Percentiles rank a stretch among this genome's conserved stretches.
Conservation (phyloP, 2,888 invertebrate species). For the Sepiola atlantica region DNA sequence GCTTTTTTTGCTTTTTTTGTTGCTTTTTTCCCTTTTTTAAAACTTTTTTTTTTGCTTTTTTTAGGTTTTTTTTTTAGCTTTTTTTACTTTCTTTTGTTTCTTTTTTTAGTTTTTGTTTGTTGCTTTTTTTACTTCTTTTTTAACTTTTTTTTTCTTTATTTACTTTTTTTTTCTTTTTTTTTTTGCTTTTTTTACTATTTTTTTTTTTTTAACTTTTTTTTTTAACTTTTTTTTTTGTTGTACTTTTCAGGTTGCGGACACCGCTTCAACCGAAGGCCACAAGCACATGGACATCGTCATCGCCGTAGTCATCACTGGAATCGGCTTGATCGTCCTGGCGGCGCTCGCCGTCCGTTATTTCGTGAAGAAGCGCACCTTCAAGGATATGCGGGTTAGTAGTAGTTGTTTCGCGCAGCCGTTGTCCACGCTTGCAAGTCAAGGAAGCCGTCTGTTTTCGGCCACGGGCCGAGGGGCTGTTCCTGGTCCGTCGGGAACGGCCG, state of each 20-base stretch:
- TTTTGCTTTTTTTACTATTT: no score
- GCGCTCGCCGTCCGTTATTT: background rate
- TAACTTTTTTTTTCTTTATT: no score
- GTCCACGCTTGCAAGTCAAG: background rate
- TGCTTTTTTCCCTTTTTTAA: no score
- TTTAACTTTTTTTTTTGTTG: background rate
- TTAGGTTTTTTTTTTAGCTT: no score
- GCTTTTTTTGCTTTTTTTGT: no score
- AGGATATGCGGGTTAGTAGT: slow-evolving; percentile 44
- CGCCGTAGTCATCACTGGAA: background rate
- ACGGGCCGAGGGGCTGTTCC: background rate
- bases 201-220: background rate
- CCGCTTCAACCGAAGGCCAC: background rate
- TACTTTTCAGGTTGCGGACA: background rate
- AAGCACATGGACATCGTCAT: background rate
- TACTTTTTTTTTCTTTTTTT: no score
- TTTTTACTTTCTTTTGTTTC: no score
- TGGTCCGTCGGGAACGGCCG: background rate
- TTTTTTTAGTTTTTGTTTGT: no score
- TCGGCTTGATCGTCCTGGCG: background rate
- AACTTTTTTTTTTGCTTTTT: no score
- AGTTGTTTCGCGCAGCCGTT: background rate
- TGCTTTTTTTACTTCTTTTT: no score
- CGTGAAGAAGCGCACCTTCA: slow-evolving; percentile 2
- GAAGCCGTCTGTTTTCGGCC: background rate